Base-by-base conservation (phyloP, 2,113 vertebrate genomes). In the Pavo muticus region DNA sequence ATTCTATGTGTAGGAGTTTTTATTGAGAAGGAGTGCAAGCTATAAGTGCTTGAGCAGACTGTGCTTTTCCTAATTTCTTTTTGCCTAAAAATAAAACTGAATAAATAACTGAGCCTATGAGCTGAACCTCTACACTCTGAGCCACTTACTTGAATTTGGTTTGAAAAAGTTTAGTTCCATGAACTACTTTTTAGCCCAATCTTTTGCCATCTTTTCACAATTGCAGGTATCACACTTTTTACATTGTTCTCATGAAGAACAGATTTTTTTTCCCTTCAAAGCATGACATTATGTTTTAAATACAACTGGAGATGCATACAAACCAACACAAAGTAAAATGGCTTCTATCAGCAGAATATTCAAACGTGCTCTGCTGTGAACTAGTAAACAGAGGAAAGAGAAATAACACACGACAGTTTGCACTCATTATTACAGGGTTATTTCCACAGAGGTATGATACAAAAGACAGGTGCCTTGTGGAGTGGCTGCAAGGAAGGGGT, bases 271-370 rank as follows among this genome's bases (percentile, higher is more conserved):
- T 48, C 23, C 56, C 56, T 30, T 19, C 56, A n/a, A 61, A 48
- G 37, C 6, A 14, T 44, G n/a, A 32, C 42, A 54, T 50, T 21
- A 44, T 39, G n/a, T 45, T 67, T 42, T 73, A 76, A 88, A 73
- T 48, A 48, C 0, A 14, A 57, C 64, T 63, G 60, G n/a, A 90
- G 64, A 67, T 39, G 85, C 20, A 6, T 29, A 84, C 32, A 84
- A 50, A 48, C 30, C 68, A 74, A 75, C 64, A 63, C n/a, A 88
- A 91, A 88, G 56, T 47, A 91, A 96, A 94, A 79, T 68, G 56
- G 50, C 56, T 90, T 90, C 91, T 96, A 96, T 91, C 63, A 70
- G 92, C 75, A 84, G 83, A 90, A 54, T 91, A 92, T 86, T 83
- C 87, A 83, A 93, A 90, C 72, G 54, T 1, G 2, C 60, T 79